Evolutionary conservation across 2,888 invertebrate genomes (phyloP).

Genomic region (Tethea ocularis): DNA sequence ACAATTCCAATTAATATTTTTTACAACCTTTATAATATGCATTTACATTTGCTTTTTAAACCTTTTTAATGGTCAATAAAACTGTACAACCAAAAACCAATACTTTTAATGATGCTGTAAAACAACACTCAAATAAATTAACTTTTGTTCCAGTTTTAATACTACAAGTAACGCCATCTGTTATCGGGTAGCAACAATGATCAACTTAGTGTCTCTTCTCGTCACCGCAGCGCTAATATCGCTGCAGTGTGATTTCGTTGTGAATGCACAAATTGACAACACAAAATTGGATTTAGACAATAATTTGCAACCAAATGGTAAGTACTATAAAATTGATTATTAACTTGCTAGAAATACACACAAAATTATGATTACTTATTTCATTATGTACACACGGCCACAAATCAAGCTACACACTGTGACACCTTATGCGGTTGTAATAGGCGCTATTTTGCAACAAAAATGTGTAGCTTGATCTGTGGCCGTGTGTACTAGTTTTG

Average conservation of each 20-base stretch:
- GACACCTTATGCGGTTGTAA: no score
- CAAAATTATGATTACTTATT: no score
- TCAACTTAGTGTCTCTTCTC: slow-evolving; percentile 65
- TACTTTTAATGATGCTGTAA: neutral
- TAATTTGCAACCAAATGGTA: slow-evolving; percentile 62
- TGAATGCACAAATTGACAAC: slow-evolving; percentile 52
- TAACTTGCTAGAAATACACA: no score
- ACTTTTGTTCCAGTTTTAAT: slow-evolving; percentile 24
- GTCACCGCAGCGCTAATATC: slow-evolving; percentile 67
- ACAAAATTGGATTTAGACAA: slow-evolving; percentile 57
- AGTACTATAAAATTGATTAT: slow-evolving; percentile 28
- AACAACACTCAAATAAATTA: slow-evolving; percentile 2
- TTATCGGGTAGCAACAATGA: slow-evolving; percentile 53
- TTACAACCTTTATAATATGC: neutral
- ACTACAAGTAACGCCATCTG: slow-evolving; percentile 55
- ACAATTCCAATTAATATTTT: neutral
- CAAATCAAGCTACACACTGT: no score
- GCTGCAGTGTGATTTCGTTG: slow-evolving; percentile 54
- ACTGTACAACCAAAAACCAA: neutral
- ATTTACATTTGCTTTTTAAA: neutral
- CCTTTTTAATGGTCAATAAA: slow-evolving; percentile 5
- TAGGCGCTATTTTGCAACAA: no score
- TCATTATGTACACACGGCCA: no score
- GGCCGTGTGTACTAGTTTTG: no score
- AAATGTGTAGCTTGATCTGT: no score